phyloP scores from a whole-genome alignment of 2,797 vertebrate genomes.

The Percopsis omiscomaycus region DNA sequence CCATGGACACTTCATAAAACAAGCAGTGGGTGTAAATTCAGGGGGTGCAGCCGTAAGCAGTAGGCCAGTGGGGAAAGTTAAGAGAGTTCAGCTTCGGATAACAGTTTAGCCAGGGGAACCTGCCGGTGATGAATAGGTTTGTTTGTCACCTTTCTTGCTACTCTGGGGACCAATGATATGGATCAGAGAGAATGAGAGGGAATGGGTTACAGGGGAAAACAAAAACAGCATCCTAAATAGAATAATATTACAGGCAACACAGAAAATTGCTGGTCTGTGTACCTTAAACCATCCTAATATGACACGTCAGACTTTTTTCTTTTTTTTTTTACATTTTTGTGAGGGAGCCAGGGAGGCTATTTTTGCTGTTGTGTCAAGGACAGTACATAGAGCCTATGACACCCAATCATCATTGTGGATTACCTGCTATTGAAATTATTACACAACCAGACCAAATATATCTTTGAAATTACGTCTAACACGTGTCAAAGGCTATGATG shows the following conservation, averaged over 20 bases:
- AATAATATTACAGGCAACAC: slow-evolving; percentile 55
- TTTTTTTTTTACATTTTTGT: slow-evolving; percentile 39
- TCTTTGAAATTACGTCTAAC: background rate
- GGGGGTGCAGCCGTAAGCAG: slow-evolving; percentile 75
- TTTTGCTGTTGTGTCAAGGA: slow-evolving; percentile 42
- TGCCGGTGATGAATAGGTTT: slow-evolving; percentile 77
- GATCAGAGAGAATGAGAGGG: slow-evolving; percentile 67
- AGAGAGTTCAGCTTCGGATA: slow-evolving; percentile 76
- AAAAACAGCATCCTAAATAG: slow-evolving; percentile 60
- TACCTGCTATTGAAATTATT: slow-evolving; percentile 24
- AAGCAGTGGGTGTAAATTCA: slow-evolving; percentile 77
- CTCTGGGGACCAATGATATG: slow-evolving; percentile 74
- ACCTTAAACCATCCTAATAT: slow-evolving; percentile 52
- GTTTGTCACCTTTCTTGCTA: slow-evolving; percentile 76
- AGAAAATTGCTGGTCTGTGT: slow-evolving; percentile 54
- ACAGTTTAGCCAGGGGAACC: slow-evolving; percentile 77
- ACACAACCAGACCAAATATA: slow-evolving; percentile 25
- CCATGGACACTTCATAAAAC: slow-evolving; percentile 79
- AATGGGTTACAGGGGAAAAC: slow-evolving; percentile 41
- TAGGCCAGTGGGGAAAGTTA: slow-evolving; percentile 76
- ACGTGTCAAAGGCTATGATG: too few species aligned
- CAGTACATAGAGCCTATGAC: slow-evolving; percentile 36
- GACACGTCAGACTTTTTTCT: slow-evolving; percentile 51
- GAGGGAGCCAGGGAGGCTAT: slow-evolving; percentile 41
- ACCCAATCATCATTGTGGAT: slow-evolving; percentile 48